Evolutionary conservation across 2,888 invertebrate species (phyloP), one percentile per base, ranked within the genome.

Genomic region (Stomorhina lunata): DNA sequence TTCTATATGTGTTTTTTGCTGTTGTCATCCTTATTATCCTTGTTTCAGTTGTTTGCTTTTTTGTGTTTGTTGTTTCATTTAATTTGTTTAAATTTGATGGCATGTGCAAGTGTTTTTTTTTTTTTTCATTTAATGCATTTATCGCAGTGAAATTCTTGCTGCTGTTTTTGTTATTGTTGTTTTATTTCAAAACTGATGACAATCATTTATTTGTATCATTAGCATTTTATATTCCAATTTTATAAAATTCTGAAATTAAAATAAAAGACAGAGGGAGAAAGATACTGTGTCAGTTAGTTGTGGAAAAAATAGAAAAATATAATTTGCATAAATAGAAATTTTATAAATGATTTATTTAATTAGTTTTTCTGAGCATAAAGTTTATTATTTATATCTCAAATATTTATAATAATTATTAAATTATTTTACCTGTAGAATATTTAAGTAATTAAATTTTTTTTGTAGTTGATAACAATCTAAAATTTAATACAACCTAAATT

Each of bases 131-230:
- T 57, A 61, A 57, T 71, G 57, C 29, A 43, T 71, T 50, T 43
- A 15, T 27, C 34, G 37, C 25, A 45, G 32, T n/a, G n/a, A 40
- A 34, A 32, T 25, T n/a, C 10, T 20, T 34, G 34, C n/a, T 25
- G 50, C 10, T 15, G 12, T 32, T 43, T 20, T 22, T 48, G 61
- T 20, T 55, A 43, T 22, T 75, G 25, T n/a, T 32, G 34, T 53
- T 22, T 4, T 40, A 32, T 48, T 65, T 55, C 17, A 27, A 32
- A 61, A 78, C 25, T 43, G 61, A 50, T 77, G 63, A 69, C 63
- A 69, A 25, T 69, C 43, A 69, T 78, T 63, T 78, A 69, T 63
- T 69, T 61, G 59, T 75, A 45, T 68, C 22, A 63, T 68, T 57
- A 45, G 66, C 32, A 66, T 75, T 73, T 40, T 37, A 55, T 61